phyloP scores from a whole-genome alignment of 2,797 vertebrate species.

The Propithecus deckenii region DNA sequence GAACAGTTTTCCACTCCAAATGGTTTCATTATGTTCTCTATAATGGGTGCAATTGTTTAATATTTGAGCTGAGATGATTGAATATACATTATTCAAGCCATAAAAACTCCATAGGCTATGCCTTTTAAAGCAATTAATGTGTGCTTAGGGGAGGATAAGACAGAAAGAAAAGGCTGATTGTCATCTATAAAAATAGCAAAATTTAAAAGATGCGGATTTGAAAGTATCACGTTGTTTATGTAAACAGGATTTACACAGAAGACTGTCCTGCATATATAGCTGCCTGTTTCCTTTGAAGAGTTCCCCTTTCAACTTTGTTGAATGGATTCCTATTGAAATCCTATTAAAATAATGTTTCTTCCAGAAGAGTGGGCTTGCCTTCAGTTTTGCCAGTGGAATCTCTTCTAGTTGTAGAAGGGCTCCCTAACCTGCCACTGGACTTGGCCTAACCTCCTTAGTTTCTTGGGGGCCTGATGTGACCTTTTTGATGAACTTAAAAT shows the following conservation, averaged over 20 bases:
- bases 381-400: background rate
- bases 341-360: background rate
- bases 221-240: background rate
- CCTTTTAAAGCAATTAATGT: constrained; percentile 41
- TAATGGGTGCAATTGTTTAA: constrained; percentile 62
- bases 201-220: background rate
- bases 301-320: background rate
- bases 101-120: background rate
- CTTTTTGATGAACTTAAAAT: constrained; percentile 35
- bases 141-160: background rate
- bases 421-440: background rate
- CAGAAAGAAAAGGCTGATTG: constrained; percentile 16
- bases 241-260: background rate
- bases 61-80: constrained; percentile 45
- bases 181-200: constrained; percentile 8
- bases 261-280: background rate
- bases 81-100: constrained; percentile 50
- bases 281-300: background rate
- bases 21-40: constrained; percentile 34
- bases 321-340: background rate
- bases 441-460: background rate
- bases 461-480: background rate
- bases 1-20: constrained; percentile 14
- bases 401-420: background rate
- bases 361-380: background rate